These are phyloP conservation scores for Ciconia boyciana DNA, from an alignment of 2,113 vertebrate genomes.

Conservation along the genomic window DNA sequence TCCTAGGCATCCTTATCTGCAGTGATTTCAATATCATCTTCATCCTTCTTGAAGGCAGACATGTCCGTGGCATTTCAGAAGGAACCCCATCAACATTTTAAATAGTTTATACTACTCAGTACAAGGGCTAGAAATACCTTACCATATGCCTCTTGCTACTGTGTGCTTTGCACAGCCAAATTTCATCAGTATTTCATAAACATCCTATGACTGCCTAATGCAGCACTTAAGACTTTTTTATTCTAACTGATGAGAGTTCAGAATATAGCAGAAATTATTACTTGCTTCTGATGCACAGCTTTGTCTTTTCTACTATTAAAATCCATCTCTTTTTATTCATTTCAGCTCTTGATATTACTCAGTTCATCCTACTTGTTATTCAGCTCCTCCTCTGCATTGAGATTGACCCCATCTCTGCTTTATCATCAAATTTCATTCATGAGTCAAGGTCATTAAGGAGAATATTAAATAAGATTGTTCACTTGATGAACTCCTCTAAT, in stretches of 20 bases:
- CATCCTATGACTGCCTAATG: neutral
- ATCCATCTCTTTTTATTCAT: conserved; percentile 4
- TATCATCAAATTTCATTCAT: conserved; percentile 1
- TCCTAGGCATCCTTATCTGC: neutral
- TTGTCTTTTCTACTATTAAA: conserved; percentile 43
- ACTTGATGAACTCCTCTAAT: conserved; percentile 45
- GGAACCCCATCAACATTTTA: neutral
- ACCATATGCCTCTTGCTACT: neutral
- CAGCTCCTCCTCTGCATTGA: neutral
- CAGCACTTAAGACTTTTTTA: neutral
- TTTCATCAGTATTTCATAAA: conserved; percentile 9
- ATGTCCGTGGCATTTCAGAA: neutral
- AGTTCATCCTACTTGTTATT: conserved; percentile 25
- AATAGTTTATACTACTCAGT: neutral
- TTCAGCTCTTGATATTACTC: neutral
- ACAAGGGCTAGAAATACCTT: neutral
- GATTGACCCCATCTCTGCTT: conserved; percentile 30
- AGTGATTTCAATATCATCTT: neutral
- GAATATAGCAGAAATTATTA: neutral
- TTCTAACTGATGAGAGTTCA: neutral
- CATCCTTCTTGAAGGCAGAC: neutral
- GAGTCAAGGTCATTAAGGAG: conserved; percentile 44
- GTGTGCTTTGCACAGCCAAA: neutral
- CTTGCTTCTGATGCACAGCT: neutral
- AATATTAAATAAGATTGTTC: conserved; percentile 53